Conservation (phyloP, 2,797 vertebrate genomes). For the Coregonus suidteri region DNA sequence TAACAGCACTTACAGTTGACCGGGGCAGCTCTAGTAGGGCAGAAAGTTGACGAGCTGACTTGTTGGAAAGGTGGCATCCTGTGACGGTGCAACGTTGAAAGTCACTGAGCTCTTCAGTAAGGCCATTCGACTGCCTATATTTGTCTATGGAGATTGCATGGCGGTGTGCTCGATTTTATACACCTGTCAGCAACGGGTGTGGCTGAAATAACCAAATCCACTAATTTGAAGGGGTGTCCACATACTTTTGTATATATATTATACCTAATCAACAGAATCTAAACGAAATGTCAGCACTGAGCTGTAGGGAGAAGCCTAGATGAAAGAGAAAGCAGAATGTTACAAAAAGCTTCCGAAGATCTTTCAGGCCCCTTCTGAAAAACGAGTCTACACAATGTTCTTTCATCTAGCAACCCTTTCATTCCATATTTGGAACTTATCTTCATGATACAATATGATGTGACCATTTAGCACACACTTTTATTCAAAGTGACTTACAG, state of each 20-base stretch:
- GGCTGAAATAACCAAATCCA: no score
- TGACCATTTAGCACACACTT: neutral
- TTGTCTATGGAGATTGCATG: no score
- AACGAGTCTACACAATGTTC: neutral
- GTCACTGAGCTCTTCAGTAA: no score
- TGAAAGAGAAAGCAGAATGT: conserved; percentile 56
- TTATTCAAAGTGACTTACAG: neutral
- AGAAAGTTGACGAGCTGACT: conserved; percentile 11
- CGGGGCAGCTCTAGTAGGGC: neutral
- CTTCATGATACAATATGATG: neutral
- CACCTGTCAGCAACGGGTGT: no score
- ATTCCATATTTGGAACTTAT: neutral
- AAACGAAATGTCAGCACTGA: conserved; percentile 63
- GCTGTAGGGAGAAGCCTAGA: conserved; percentile 53
- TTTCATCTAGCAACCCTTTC: neutral
- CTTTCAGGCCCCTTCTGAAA: conserved; percentile 13
- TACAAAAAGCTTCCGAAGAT: conserved; percentile 54
- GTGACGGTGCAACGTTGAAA: no score
- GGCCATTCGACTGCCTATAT: no score
- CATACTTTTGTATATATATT: no score
- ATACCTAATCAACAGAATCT: conserved; percentile 69
- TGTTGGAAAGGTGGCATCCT: conserved; percentile 52
- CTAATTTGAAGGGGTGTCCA: no score
- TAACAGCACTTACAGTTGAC: neutral
- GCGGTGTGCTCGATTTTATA: no score